Evolutionary conservation across 2,888 invertebrate genomes (phyloP).

Genomic region (Hyppa rectilinea): DNA sequence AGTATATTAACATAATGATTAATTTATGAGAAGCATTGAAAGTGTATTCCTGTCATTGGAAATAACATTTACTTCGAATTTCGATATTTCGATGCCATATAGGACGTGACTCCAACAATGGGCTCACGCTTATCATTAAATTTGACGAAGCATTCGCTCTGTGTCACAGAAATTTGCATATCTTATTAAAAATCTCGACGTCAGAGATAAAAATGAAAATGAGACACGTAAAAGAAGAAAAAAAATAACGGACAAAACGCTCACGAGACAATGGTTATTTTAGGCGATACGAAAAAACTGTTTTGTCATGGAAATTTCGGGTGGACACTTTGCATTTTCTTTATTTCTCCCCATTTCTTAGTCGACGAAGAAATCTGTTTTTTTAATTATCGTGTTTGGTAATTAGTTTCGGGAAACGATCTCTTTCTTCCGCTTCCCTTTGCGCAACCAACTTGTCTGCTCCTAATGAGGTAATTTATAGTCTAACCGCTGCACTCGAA

Average conservation of each 20-base stretch:
- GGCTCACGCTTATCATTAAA: constrained; percentile 74
- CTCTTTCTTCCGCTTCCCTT: constrained; percentile 84
- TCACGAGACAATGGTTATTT: constrained; percentile 89
- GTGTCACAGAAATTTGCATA: constrained; percentile 86
- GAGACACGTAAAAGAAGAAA: constrained; percentile 87
- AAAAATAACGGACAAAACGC: constrained; percentile 84
- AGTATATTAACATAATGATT: constrained; percentile 13
- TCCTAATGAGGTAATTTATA: constrained; percentile 88
- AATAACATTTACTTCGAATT: constrained; percentile 51
- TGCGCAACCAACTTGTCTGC: constrained; percentile 85
- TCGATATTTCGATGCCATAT: constrained; percentile 60
- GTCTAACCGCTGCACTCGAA: constrained; percentile 71
- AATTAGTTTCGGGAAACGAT: constrained; percentile 90
- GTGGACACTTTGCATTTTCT: constrained; percentile 90
- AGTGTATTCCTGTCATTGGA: constrained; percentile 26
- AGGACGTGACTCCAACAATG: constrained; percentile 65
- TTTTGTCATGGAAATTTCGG: constrained; percentile 89
- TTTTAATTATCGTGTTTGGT: constrained; percentile 91
- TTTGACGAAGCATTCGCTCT: constrained; percentile 75
- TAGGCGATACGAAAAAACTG: constrained; percentile 87
- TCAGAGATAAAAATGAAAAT: constrained; percentile 89
- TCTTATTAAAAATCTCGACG: constrained; percentile 89
- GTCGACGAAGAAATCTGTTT: constrained; percentile 86
- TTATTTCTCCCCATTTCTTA: constrained; percentile 85
- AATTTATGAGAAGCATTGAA: constrained; percentile 22